Evolutionary conservation across 2,888 invertebrate species (phyloP).

Genomic region (Pammene aurita): DNA sequence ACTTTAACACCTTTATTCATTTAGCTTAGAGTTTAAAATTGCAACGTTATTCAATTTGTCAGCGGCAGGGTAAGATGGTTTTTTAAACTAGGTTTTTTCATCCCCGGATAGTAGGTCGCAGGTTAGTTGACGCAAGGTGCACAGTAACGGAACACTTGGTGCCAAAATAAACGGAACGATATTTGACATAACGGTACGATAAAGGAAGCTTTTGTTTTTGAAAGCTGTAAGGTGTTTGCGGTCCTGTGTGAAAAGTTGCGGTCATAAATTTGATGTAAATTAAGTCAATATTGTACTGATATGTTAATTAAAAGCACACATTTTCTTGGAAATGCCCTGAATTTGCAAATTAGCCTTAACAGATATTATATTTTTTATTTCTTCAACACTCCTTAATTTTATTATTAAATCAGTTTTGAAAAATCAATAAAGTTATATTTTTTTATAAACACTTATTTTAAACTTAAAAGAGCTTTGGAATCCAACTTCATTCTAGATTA

Average conservation of each 20-base stretch:
- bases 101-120: conserved; percentile 78
- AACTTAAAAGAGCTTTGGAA: no score
- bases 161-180: conserved; percentile 73
- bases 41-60: conserved; percentile 3
- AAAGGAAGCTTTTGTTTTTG: conserved; percentile 68
- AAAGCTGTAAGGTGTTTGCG: conserved; percentile 60
- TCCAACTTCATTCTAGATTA: background rate
- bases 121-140: conserved; percentile 83
- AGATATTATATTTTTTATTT: no score
- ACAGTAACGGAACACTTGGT: conserved; percentile 72
- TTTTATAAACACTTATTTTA: no score
- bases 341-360: no score
- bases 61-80: conserved; percentile 46
- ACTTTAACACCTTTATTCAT: conserved; percentile 37
- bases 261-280: conserved; percentile 13
- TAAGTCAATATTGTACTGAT: conserved; percentile 16
- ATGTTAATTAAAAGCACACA: background rate
- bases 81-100: conserved; percentile 58
- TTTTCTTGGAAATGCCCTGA: background rate
- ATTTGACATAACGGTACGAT: conserved; percentile 68
- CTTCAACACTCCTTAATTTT: no score
- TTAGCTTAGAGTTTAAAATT: conserved; percentile 42
- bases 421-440: no score
- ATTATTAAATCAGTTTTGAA: no score
- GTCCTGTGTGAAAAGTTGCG: conserved; percentile 34